phyloP scores from a whole-genome alignment of 2,888 invertebrate species.

The Cepaea hortensis region DNA sequence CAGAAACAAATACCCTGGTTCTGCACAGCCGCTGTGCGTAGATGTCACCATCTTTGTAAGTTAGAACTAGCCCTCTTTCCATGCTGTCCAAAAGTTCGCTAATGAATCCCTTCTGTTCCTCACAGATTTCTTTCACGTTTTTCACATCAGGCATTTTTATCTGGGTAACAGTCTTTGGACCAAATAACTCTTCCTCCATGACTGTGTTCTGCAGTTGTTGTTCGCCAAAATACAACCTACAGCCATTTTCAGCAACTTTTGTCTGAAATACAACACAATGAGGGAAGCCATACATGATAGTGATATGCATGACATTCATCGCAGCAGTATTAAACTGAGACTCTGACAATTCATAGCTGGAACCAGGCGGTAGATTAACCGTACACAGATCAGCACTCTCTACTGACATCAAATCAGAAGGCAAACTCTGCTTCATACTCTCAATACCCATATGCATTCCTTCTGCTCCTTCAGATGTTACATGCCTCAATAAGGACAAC shows the following conservation, averaged over 20 bases:
- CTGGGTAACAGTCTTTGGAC: slow-evolving; percentile 32
- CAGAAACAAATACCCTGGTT: slow-evolving; percentile 42
- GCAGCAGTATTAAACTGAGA: too few relatives aligned
- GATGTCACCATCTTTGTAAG: slow-evolving; percentile 28
- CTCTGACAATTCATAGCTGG: not conserved
- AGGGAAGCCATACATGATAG: slow-evolving; percentile 10
- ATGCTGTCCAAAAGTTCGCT: slow-evolving; percentile 26
- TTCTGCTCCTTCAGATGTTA: too few relatives aligned
- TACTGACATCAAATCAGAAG: slow-evolving; percentile 36
- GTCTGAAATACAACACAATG: not conserved
- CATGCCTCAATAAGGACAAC: not conserved
- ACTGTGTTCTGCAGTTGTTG: not conserved
- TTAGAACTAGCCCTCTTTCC: slow-evolving; percentile 41
- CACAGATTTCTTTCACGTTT: not conserved
- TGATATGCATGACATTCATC: slow-evolving; percentile 8
- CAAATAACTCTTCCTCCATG: slow-evolving; percentile 28
- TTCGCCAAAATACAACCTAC: slow-evolving; percentile 29
- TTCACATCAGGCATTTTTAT: slow-evolving; percentile 19
- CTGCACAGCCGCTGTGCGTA: slow-evolving; percentile 42
- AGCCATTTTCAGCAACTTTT: slow-evolving; percentile 12
- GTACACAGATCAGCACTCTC: slow-evolving; percentile 25
- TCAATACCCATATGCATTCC: not conserved
- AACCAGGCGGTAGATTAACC: not conserved
- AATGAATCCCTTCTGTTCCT: slow-evolving; percentile 14
- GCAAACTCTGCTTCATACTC: slow-evolving; percentile 11